A percentile compares a stretch with the other conserved stretches of the same genome.
phyloP scores from a whole-genome alignment of 1,140 invertebrate species.

The Drosophila athabasca region DNA sequence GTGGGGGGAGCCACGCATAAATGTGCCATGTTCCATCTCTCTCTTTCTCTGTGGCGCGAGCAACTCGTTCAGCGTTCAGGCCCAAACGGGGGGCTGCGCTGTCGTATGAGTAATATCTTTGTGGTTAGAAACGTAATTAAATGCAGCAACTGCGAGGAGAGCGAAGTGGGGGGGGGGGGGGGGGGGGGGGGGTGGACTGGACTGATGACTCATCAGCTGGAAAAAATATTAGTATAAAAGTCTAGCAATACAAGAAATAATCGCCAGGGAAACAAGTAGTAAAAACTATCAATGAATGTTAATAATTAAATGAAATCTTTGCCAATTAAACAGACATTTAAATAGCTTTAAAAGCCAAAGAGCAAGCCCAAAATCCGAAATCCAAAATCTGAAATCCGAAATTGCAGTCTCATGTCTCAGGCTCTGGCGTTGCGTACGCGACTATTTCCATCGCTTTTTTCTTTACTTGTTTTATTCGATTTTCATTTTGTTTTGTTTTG shows the following conservation, averaged over 20 bases:
- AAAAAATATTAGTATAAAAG: too few species aligned
- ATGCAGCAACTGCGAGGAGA: conserved; percentile 16
- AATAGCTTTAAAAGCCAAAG: conserved; percentile 17
- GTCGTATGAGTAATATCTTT: conserved; percentile 64
- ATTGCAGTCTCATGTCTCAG: conserved; percentile 20
- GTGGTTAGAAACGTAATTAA: conserved; percentile 32
- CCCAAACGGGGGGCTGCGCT: conserved; percentile 9
- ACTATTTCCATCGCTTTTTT: conserved; percentile 9
- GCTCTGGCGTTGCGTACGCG: conserved; percentile 9
- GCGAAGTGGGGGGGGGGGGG: background rate
- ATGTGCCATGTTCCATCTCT: conserved; percentile 1
- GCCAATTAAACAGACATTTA: conserved; percentile 4
- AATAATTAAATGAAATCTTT: conserved; percentile 20
- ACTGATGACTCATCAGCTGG: conserved; percentile 21
- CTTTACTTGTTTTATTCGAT: conserved; percentile 14
- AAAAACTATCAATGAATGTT: conserved; percentile 12
- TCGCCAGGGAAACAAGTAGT: too few species aligned
- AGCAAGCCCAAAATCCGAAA: conserved; percentile 13
- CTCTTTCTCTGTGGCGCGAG: conserved; percentile 15
- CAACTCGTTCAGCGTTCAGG: conserved; percentile 50
- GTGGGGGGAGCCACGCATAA: conserved; percentile 32
- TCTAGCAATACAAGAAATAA: too few species aligned
- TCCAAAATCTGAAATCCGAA: background rate
- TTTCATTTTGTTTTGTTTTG: conserved; percentile 23
- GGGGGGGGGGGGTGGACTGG: background rate